Evolutionary conservation across 2,113 vertebrate genomes (phyloP), one percentile per base, ranked within the genome.

Genomic region (cattle (Bos taurus)): DNA sequence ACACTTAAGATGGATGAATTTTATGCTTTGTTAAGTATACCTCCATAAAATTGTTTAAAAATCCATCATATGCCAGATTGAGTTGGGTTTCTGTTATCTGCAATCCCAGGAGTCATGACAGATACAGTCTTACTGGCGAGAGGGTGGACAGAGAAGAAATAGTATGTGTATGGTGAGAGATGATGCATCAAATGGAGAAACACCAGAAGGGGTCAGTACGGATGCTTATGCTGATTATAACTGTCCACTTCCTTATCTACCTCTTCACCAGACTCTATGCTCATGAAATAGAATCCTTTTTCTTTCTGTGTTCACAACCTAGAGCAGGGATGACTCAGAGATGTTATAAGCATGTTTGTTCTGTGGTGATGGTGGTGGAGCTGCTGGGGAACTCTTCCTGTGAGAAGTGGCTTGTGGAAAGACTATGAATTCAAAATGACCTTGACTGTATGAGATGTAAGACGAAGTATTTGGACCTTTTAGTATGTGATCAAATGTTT

Each of bases 81-180:
- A 60, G 40, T 54, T 94, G 60, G 8, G 50, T 92, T 95, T 92
- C 71, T 87, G 28, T 83, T 62, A 90, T 33, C 30, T 57, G 28
- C 11, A 94, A 52, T 21, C 13, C n/a, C 40, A 54, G 84, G 11
- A 92, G 23, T 10, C 40, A 36, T 13, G 67, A 52, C 26, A 23
- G 30, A 54, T 40, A 48, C 43, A 67, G 78, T 77, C 59, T 48
- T 21, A 30, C 46, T 40, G 4, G 12, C 16, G 1, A 77, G 43
- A 85, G 4, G 33, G 19, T 2, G 5, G 12, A 57, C 4, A 13
- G 10, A 74, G 33, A 52, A 5, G 6, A 43, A 77, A 77, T 9
- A 43, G 1, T 15, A 8, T 28, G 13, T 82, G 8, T 13, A 16
- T 33, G 40, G 21, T n/a, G 77, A 59, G 0, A 82, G 13, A 50